Evolutionary conservation across 2,797 vertebrate genomes (phyloP), one percentile per base, ranked within the genome.

Genomic region (Apodemus agrarius): DNA sequence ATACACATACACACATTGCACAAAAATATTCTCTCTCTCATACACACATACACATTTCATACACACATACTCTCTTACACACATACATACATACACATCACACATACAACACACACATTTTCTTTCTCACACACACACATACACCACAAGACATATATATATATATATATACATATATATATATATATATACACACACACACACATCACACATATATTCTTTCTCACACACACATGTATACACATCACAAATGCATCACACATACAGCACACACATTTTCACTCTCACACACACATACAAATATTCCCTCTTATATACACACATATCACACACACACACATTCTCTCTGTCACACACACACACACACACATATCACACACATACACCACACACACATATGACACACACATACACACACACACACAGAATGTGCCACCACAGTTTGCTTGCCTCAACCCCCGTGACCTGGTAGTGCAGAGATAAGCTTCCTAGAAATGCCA

Each of bases 401-500:
- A n/a, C n/a, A 57, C 79, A 24, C 78, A 21, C 54, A 59, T 17
- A n/a, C 8, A 54, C n/a, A 61, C 37, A 63, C 3, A 63, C 26
- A 43, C 75, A 8, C 46, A 59, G 54, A 76, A 46, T 29, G 16
- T 6, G 11, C 11, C 52, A 69, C 3, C 34, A 95, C 40, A 83
- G 52, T n/a, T 22, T 46, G 26, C 10, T 5, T 29, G 57, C 7
- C 61, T 49, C n/a, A 57, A 31, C 29, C 31, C 65, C 31, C 7
- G 17, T 72, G 67, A n/a, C 67, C 67, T 72, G 67, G 37, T 57
- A 6, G 0, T 37, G 40, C 84, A 89, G 54, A 76, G 16, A 57
- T 34, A 46, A 54, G 26, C 75, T 94, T 89, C 82, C 89, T 74
- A 83, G 94, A 82, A 92, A 43, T 74, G 65, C n/a, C 67, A 26